Evolutionary conservation across 2,797 vertebrate species (phyloP), one percentile per base, ranked within the genome.

Genomic region (Philypnodon macrostomus): DNA sequence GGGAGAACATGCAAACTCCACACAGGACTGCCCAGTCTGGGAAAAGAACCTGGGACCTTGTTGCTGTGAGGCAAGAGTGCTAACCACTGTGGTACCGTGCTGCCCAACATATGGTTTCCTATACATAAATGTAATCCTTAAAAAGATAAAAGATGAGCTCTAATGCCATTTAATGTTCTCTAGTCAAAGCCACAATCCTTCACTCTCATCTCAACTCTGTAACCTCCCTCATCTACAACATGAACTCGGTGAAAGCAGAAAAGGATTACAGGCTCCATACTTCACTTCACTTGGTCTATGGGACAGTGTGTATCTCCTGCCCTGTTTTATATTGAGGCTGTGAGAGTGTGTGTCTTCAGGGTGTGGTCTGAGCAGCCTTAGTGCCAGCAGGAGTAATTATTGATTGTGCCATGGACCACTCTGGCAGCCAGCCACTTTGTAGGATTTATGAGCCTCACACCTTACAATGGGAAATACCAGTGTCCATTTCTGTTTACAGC

Each of bases 371-470:
- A n/a, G 50, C 50, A 38, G 50, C 61, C 32, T 55, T 29, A 18
- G 58, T 58, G 67, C 70, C 62, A 73, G 54, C 47, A 53, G 65
- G 7, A 15, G 36, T 62, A 56, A 63, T 67, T 75, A 79, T 72
- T 80, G 75, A 79, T 73, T 60, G 34, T 48, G 56, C 54, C 60
- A 64, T 53, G 71, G 57, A 53, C 47, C 54, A 44, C 53, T 60
- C 55, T 46, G 50, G 77, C 54, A 70, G 44, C 51, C 3, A 12
- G 54, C 12, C 17, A 2, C 60, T 67, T 73, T 74, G 70, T 58
- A 66, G 14, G 44, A 77, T 73, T 75, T 75, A 79, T 58, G 63
- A 67, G 35, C 24, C 2, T 32, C 52, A 51, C 57, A 59, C 34
- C 33, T 67, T 38, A 42, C 24, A 13, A 23, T n/a, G 40, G 53